Percentiles rank a stretch among this genome's conserved stretches.
Conservation (phyloP, 2,888 invertebrate genomes). For the Lagria hirta region DNA sequence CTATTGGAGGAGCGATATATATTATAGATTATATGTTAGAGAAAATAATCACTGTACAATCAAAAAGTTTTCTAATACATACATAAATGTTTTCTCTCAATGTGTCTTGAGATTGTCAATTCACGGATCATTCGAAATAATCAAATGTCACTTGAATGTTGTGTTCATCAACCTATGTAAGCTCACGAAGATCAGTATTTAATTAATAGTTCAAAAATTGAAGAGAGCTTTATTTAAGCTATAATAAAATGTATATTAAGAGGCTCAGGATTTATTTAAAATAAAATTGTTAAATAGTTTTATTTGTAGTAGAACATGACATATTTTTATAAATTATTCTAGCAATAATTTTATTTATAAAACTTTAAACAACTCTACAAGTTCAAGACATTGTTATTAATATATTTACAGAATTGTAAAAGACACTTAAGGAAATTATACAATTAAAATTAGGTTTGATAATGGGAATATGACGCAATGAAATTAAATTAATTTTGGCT, state of each 20-base stretch:
- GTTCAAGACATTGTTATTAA: conserved; percentile 4
- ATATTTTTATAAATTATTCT: conserved; percentile 20
- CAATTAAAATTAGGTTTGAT: no score
- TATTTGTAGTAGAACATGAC: no score
- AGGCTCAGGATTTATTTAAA: conserved; percentile 25
- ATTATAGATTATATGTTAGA: conserved; percentile 4
- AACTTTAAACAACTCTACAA: conserved; percentile 8
- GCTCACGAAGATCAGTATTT: conserved; percentile 20
- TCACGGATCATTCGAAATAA: conserved; percentile 10
- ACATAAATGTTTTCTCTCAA: conserved; percentile 18
- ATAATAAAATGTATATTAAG: conserved; percentile 21
- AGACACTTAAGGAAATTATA: no score
- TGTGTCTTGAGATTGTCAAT: conserved; percentile 27
- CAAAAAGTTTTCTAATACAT: no score
- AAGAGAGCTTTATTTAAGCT: conserved; percentile 4
- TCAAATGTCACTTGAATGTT: conserved; percentile 12
- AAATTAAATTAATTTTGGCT: no score
- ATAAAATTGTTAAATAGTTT: conserved; percentile 3
- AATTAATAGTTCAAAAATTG: conserved; percentile 12
- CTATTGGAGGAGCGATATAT: neutral
- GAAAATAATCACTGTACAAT: conserved; percentile 17
- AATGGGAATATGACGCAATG: no score
- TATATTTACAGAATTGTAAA: no score
- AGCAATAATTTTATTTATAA: conserved; percentile 9
- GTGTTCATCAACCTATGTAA: conserved; percentile 14